These are phyloP conservation scores for Rhagonycha fulva DNA, from an alignment of 2,888 invertebrate genomes.

Conservation along the genomic window DNA sequence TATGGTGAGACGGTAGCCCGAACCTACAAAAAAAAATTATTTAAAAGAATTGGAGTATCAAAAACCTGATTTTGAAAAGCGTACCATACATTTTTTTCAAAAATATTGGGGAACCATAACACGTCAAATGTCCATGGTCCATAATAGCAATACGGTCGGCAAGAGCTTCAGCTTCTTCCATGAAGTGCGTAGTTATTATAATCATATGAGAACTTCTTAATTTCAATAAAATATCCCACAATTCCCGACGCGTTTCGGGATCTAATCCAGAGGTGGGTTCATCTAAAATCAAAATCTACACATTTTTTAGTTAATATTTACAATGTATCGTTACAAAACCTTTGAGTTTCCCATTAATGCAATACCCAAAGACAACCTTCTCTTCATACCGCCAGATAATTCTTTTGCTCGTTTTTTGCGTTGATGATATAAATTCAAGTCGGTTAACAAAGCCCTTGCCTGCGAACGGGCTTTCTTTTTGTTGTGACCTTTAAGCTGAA, in stretches of 20 bases:
- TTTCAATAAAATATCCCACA: slow-evolving; percentile 83
- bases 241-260: slow-evolving; percentile 82
- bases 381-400: slow-evolving; percentile 92
- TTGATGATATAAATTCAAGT: neutral
- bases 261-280: slow-evolving; percentile 92
- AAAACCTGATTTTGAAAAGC: too few relatives aligned
- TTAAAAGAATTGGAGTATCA: neutral
- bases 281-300: slow-evolving; percentile 66
- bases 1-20: slow-evolving; percentile 71
- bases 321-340: neutral
- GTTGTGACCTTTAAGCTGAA: slow-evolving; percentile 64
- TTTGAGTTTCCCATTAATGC: slow-evolving; percentile 80
- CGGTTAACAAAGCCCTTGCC: neutral
- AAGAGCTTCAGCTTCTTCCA: slow-evolving; percentile 90
- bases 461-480: neutral
- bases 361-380: slow-evolving; percentile 84
- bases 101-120: slow-evolving; percentile 12
- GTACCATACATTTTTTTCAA: slow-evolving; percentile 70
- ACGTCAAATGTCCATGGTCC: neutral
- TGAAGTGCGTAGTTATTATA: slow-evolving; percentile 89
- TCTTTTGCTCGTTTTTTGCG: slow-evolving; percentile 40
- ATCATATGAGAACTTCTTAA: slow-evolving; percentile 69
- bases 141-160: neutral
- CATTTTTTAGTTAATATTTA: slow-evolving; percentile 34
- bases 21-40: slow-evolving; percentile 57